phyloP scores from a whole-genome alignment of 1,140 invertebrate species.

The Neuroterus valhalla region DNA sequence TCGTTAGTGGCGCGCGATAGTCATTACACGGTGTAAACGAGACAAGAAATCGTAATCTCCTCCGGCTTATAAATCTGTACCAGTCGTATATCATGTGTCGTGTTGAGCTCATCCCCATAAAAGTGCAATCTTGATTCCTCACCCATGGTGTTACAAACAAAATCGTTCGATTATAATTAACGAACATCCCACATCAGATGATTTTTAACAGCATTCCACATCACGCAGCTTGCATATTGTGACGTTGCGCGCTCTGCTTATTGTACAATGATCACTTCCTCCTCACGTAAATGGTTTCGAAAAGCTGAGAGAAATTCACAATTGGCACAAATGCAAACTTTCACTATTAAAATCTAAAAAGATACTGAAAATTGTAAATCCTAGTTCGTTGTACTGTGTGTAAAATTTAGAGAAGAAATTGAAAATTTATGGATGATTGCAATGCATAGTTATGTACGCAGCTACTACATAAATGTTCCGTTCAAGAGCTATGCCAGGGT shows the following conservation, averaged over 20 bases:
- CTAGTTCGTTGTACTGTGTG: too few species aligned
- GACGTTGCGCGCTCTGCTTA: slow-evolving; percentile 30
- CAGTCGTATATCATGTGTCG: background rate
- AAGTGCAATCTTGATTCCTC: background rate
- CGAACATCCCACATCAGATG: slow-evolving; percentile 5
- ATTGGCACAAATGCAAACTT: background rate
- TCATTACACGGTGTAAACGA: background rate
- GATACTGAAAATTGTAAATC: too few species aligned
- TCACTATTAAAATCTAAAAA: background rate
- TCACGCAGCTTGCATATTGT: slow-evolving; percentile 29
- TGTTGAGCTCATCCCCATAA: background rate
- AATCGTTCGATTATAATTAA: slow-evolving; percentile 16
- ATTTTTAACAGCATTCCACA: slow-evolving; percentile 25
- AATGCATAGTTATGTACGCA: too few species aligned
- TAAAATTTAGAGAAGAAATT: too few species aligned
- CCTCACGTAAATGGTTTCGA: slow-evolving; percentile 18
- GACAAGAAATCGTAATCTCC: background rate
- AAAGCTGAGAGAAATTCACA: slow-evolving; percentile 19
- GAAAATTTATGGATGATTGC: too few species aligned
- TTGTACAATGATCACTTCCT: slow-evolving; percentile 27
- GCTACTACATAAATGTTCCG: too few species aligned
- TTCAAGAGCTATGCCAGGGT: too few species aligned
- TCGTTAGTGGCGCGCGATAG: background rate
- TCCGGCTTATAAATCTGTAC: background rate
- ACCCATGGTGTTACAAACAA: slow-evolving; percentile 4